These are phyloP conservation scores for Corbicula japonica DNA, from an alignment of 2,888 invertebrate genomes.

Conservation along the genomic window DNA sequence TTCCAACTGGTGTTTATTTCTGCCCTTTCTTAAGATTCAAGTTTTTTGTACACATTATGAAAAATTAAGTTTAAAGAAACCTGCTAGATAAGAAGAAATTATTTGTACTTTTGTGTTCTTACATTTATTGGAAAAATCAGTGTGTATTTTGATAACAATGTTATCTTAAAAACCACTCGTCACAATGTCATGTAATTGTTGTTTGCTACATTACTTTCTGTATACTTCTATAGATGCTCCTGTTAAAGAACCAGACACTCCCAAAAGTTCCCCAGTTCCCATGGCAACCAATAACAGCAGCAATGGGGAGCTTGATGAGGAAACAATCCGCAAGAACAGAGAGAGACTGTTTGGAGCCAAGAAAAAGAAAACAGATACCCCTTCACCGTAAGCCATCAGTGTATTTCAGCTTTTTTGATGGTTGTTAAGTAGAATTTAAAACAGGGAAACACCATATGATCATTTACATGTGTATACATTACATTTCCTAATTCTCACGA, in stretches of 20 bases:
- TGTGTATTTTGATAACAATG: too few relatives aligned
- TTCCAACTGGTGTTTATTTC: too few relatives aligned
- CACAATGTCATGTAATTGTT: too few relatives aligned
- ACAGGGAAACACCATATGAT: too few relatives aligned
- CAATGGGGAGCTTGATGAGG: conserved; percentile 79
- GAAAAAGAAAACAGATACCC: conserved; percentile 64
- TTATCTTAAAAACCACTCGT: too few relatives aligned
- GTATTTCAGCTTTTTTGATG: too few relatives aligned
- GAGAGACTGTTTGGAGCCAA: conserved; percentile 90
- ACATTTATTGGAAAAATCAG: too few relatives aligned
- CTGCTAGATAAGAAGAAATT: background rate
- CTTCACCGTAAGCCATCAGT: background rate
- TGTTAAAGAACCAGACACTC: conserved; percentile 24
- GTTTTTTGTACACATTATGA: background rate
- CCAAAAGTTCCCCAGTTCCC: conserved; percentile 13
- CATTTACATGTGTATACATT: too few relatives aligned
- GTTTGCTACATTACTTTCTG: background rate
- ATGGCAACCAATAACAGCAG: conserved; percentile 35
- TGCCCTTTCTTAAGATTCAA: too few relatives aligned
- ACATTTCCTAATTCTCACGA: too few relatives aligned
- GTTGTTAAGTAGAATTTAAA: too few relatives aligned
- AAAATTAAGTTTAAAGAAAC: background rate
- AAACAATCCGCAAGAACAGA: conserved; percentile 90
- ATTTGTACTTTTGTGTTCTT: too few relatives aligned
- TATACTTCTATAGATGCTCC: conserved; percentile 2